These are phyloP conservation scores for Cariama cristata DNA, from an alignment of 2,113 vertebrate species.

Conservation along the genomic window DNA sequence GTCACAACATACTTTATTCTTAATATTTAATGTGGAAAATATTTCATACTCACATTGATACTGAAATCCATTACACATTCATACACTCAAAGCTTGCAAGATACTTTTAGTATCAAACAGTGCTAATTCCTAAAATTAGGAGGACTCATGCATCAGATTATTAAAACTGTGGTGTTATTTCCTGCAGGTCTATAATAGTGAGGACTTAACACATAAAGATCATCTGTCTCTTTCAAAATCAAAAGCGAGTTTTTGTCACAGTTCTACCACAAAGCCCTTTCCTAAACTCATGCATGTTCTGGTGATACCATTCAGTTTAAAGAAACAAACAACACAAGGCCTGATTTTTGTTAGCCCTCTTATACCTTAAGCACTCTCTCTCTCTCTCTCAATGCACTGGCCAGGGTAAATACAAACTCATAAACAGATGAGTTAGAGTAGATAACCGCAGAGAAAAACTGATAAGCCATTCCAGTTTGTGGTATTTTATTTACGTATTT, in stretches of 20 bases:
- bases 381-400: fast-evolving
- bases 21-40: background rate
- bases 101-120: background rate
- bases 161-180: background rate
- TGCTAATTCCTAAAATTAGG: background rate
- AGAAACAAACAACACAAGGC: background rate
- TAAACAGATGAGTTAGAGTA: background rate
- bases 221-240: background rate
- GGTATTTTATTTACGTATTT: background rate
- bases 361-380: background rate
- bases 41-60: background rate
- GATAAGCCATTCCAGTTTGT: background rate
- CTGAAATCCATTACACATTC: background rate
- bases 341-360: background rate
- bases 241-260: background rate
- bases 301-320: background rate
- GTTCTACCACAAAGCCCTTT: background rate
- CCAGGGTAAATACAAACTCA: background rate
- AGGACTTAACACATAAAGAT: background rate
- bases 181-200: too few species aligned
- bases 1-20: background rate
- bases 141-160: background rate
- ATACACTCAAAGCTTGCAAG: background rate
- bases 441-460: background rate
- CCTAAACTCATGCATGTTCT: background rate